Evolutionary conservation across 53 echinoderm and acorn worm species (phyloP).

Genomic region (Arbacia lixula): DNA sequence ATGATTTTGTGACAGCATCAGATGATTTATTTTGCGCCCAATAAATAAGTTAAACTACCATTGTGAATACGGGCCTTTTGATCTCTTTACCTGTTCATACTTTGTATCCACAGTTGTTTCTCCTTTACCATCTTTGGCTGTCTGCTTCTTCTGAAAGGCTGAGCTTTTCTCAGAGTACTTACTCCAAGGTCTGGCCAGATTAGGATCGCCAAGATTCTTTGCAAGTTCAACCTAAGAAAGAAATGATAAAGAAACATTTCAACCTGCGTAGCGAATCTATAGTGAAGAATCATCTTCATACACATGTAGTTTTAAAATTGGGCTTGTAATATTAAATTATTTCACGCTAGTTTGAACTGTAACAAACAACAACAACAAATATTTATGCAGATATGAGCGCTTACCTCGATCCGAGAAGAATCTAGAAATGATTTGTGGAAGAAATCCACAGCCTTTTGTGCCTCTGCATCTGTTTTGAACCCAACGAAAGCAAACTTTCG

Average conservation of each 20-base stretch:
- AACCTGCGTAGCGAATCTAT: background rate
- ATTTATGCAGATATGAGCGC: too few relatives aligned
- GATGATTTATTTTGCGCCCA: too few relatives aligned
- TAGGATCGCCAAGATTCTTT: constrained; percentile 79
- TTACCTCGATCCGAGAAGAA: constrained; percentile 88
- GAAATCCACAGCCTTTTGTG: constrained; percentile 66
- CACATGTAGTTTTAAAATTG: too few relatives aligned
- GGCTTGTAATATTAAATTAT: too few relatives aligned
- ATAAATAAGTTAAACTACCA: too few relatives aligned
- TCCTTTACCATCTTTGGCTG: constrained; percentile 15
- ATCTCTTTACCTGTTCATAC: too few relatives aligned
- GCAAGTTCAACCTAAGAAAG: constrained; percentile 46
- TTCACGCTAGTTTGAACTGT: too few relatives aligned
- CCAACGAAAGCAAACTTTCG: constrained; percentile 95
- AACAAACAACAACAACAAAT: too few relatives aligned
- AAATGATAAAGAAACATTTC: background rate
- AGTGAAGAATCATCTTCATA: too few relatives aligned
- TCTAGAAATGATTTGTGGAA: constrained; percentile 86
- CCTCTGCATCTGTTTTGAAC: constrained; percentile 71
- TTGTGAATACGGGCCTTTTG: too few relatives aligned
- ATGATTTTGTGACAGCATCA: too few relatives aligned
- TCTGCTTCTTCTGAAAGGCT: constrained; percentile 68
- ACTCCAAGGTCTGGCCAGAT: constrained; percentile 89
- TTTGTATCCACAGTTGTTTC: too few relatives aligned
- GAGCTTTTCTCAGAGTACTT: constrained; percentile 95